These are phyloP conservation scores for Achatina immaculata DNA, from an alignment of 1,140 invertebrate genomes.

Conservation along the genomic window DNA sequence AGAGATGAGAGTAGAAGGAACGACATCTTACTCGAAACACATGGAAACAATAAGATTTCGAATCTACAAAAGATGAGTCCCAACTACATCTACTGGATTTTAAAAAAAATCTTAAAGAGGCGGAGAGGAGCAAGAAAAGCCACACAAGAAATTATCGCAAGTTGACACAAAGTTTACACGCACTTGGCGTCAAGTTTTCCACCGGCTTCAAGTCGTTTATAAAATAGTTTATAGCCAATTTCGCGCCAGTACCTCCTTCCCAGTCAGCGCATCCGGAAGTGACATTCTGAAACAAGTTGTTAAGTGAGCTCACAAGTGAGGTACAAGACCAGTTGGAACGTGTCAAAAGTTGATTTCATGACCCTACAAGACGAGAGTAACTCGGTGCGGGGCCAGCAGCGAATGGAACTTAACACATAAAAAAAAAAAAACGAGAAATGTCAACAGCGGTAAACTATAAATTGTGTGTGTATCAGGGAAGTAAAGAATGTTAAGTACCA, in stretches of 20 bases:
- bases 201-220: background rate
- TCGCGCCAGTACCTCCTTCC: background rate
- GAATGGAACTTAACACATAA: background rate
- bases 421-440: background rate
- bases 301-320: background rate
- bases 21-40: too few species aligned
- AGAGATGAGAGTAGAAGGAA: too few species aligned
- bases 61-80: too few species aligned
- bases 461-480: too few species aligned
- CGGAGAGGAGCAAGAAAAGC: too few species aligned
- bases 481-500: too few species aligned
- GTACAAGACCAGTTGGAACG: slow-evolving; percentile 14
- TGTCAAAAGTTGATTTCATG: slow-evolving; percentile 15
- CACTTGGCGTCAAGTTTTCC: background rate
- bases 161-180: slow-evolving; percentile 14
- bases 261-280: background rate
- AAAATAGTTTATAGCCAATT: slow-evolving; percentile 4
- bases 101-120: too few species aligned
- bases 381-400: background rate
- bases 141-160: background rate
- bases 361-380: background rate
- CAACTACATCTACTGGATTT: too few species aligned
- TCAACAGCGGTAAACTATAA: background rate
- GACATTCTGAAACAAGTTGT: slow-evolving; percentile 7
- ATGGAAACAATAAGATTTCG: too few species aligned